Percentiles rank a stretch among this genome's conserved stretches.
phyloP scores from a whole-genome alignment of 2,888 invertebrate species.

The Pandemis cinnamomeana region DNA sequence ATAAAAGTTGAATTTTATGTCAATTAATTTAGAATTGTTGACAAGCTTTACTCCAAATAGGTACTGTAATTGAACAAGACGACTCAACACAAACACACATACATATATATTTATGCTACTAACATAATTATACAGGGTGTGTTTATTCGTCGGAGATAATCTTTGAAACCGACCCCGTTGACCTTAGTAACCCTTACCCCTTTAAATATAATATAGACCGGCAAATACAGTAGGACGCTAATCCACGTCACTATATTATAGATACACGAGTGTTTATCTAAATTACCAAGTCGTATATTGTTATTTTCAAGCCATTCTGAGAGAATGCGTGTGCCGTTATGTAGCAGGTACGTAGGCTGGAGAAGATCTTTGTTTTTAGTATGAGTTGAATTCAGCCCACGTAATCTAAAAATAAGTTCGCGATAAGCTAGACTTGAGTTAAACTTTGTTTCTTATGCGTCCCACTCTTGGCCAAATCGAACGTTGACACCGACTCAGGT shows the following conservation, averaged over 20 bases:
- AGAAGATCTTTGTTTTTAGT: background rate
- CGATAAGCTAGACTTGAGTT: background rate
- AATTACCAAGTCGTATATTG: background rate
- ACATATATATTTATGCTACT: background rate
- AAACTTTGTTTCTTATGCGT: background rate
- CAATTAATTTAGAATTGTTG: background rate
- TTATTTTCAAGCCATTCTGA: no score
- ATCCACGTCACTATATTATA: constrained; percentile 1
- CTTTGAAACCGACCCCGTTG: constrained; percentile 31
- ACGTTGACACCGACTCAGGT: background rate
- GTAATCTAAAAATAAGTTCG: background rate
- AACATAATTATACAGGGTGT: constrained; percentile 32
- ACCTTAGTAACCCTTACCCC: constrained; percentile 16
- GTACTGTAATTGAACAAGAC: background rate
- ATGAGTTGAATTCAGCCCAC: background rate
- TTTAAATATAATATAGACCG: constrained; percentile 18
- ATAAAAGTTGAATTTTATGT: no score
- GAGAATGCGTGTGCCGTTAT: no score
- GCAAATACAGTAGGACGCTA: constrained; percentile 12
- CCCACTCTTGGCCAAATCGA: background rate
- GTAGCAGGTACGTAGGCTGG: no score
- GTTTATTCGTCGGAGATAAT: constrained; percentile 33
- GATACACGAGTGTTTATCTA: background rate
- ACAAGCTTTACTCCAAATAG: background rate
- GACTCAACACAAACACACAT: background rate